Evolutionary conservation across 2,113 vertebrate species (phyloP).

Genomic region (Platichthys stellatus): DNA sequence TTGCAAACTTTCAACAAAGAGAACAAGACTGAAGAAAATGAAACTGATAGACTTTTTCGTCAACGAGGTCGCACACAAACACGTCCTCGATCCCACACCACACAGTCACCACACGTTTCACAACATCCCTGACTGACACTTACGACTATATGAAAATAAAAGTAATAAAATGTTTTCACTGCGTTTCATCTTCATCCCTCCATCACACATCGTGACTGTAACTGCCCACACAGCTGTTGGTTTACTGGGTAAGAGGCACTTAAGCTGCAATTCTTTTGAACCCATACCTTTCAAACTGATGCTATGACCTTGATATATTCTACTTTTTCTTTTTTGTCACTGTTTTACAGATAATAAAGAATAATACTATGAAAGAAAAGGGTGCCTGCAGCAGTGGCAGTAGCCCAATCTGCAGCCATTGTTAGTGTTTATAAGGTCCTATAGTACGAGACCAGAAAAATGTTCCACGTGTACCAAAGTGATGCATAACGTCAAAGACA

Average conservation of each 20-base stretch:
- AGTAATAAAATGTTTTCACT: slow-evolving; percentile 26
- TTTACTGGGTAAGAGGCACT: background rate
- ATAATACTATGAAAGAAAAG: background rate
- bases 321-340: background rate
- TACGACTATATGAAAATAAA: slow-evolving; percentile 41
- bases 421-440: slow-evolving; percentile 18
- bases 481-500: slow-evolving; percentile 41
- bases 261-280: background rate
- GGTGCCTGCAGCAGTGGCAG: background rate
- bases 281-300: slow-evolving; percentile 13
- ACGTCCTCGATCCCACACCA: slow-evolving; percentile 39
- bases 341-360: background rate
- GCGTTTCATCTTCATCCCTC: slow-evolving; percentile 18
- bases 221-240: slow-evolving; percentile 14
- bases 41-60: slow-evolving; percentile 51
- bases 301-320: background rate
- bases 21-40: slow-evolving; percentile 53
- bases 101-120: slow-evolving; percentile 42
- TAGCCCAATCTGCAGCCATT: slow-evolving; percentile 20
- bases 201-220: slow-evolving; percentile 1
- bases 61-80: slow-evolving; percentile 36
- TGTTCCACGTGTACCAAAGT: slow-evolving; percentile 23
- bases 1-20: slow-evolving; percentile 60
- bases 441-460: slow-evolving; percentile 1
- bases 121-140: slow-evolving; percentile 28